Base-by-base conservation (phyloP, 2,888 invertebrate genomes). In the Drosophila nr. medialis region DNA sequence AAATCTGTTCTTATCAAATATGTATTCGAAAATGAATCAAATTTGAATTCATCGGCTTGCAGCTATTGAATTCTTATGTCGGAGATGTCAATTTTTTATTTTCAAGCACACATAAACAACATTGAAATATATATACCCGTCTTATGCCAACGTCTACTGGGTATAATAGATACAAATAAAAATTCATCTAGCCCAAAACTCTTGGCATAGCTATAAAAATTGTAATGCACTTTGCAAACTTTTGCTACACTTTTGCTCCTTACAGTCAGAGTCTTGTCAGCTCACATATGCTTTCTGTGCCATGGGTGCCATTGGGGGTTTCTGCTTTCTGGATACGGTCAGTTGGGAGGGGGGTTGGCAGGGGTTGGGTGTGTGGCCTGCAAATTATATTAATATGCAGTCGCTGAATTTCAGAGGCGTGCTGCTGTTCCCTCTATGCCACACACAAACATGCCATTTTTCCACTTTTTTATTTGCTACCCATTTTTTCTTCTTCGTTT, bases 301-400 rank as follows among this genome's bases (percentile, higher is more conserved):
- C 24, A 56, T 5, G 32, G 15, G 27, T 38, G 30, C 30, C 30
- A 10, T 36, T 45, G 75, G 63, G 64, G 62, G 29, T 24, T 38
- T 10, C 6, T 34, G 50, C 21, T 18, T 45, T 24, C 18, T 21
- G 29, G 21, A 21, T 53, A 53, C 5, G 60, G 60, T 61, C 60
- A 60, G 60, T 24, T 24, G 24, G 24, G 24, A 1, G 24, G 24
- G 24, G 24, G 24, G 24, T 1, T 1, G 24, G 24, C 15, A 2
- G 8, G 45, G 34, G 50, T 55, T 63, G 51, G 21, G 67, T 55
- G 32, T 65, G 70, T 49, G 65, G 79, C 72, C 86, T 86, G 86
- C 89, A 90, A 90, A 91, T 90, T 90, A 89, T 90, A 90, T 90
- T 91, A 90, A 90, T 90, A 91, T 89, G 78, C 89, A 85, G 85